Percentiles rank a stretch among this genome's conserved stretches.
These are phyloP conservation scores for Drosophila miranda DNA, from an alignment of 1,140 invertebrate species.

Conservation along the genomic window DNA sequence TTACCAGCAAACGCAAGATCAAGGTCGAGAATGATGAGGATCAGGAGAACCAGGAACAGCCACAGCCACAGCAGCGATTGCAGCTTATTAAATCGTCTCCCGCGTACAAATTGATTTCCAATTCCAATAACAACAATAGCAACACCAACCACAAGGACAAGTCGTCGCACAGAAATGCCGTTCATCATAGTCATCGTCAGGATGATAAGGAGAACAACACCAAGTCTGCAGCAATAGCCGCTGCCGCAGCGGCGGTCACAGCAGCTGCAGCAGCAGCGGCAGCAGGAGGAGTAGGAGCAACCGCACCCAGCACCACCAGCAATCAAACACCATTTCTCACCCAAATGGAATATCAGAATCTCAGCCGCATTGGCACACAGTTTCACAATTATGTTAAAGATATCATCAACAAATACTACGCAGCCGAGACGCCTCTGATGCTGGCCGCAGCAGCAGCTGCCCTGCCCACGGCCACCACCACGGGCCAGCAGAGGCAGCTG, in stretches of 20 bases:
- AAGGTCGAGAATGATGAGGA: slow-evolving; percentile 68
- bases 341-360: slow-evolving; percentile 81
- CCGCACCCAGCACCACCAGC: slow-evolving; percentile 24
- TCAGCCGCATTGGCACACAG: slow-evolving; percentile 77
- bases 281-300: slow-evolving; percentile 37
- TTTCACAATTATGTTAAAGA: slow-evolving; percentile 82
- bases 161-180: slow-evolving; percentile 69
- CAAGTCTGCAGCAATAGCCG: slow-evolving; percentile 27
- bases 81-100: slow-evolving; percentile 83
- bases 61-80: slow-evolving; percentile 71
- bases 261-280: slow-evolving; percentile 30
- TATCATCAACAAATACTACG: slow-evolving; percentile 81
- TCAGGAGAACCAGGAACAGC: slow-evolving; percentile 61
- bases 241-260: slow-evolving; percentile 24
- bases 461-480: slow-evolving; percentile 71
- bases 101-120: slow-evolving; percentile 76
- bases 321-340: slow-evolving; percentile 67
- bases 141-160: slow-evolving; percentile 69
- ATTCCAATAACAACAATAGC: slow-evolving; percentile 56
- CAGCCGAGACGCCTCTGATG: slow-evolving; percentile 73
- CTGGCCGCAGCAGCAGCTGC: slow-evolving; percentile 64
- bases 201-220: slow-evolving; percentile 69
- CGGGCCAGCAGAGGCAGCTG: slow-evolving; percentile 52
- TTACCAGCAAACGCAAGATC: slow-evolving; percentile 70
- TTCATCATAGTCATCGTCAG: slow-evolving; percentile 56